Evolutionary conservation across 1,140 invertebrate species (phyloP).

Genomic region (Orchestia grillus): DNA sequence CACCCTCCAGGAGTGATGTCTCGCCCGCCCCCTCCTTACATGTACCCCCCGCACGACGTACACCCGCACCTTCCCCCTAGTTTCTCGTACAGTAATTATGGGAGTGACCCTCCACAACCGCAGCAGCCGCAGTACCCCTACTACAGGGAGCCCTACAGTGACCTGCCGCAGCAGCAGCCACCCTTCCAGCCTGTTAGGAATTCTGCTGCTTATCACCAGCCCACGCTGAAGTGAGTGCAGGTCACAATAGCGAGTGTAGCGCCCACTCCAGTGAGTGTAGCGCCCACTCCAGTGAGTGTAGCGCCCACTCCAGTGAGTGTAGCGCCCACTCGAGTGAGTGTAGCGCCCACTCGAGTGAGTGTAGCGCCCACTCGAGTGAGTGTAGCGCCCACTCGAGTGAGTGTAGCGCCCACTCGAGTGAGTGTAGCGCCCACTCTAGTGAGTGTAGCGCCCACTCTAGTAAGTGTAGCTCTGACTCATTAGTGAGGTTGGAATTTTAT

Average conservation of each 20-base stretch:
- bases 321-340: too few species aligned
- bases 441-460: too few species aligned
- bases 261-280: too few species aligned
- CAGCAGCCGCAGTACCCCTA: constrained; percentile 58
- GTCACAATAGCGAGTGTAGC: neutral
- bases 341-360: too few species aligned
- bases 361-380: too few species aligned
- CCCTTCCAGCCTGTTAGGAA: neutral
- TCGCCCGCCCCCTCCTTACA: constrained; percentile 59
- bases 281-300: too few species aligned
- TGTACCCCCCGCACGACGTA: constrained; percentile 61
- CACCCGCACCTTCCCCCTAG: constrained; percentile 58
- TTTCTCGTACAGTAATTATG: constrained; percentile 55
- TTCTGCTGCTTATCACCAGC: constrained; percentile 30
- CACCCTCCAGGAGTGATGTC: constrained; percentile 75
- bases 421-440: too few species aligned
- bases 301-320: too few species aligned
- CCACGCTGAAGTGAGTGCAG: constrained; percentile 23
- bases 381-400: too few species aligned
- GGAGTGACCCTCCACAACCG: constrained; percentile 20
- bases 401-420: too few species aligned
- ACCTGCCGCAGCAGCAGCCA: neutral
- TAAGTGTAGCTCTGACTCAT: too few species aligned
- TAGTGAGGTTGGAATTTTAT: neutral
- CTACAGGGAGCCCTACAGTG: constrained; percentile 54